Evolutionary conservation across 2,113 vertebrate genomes (phyloP), one percentile per base, ranked within the genome.

Genomic region (Campylorhamphus procurvoides): DNA sequence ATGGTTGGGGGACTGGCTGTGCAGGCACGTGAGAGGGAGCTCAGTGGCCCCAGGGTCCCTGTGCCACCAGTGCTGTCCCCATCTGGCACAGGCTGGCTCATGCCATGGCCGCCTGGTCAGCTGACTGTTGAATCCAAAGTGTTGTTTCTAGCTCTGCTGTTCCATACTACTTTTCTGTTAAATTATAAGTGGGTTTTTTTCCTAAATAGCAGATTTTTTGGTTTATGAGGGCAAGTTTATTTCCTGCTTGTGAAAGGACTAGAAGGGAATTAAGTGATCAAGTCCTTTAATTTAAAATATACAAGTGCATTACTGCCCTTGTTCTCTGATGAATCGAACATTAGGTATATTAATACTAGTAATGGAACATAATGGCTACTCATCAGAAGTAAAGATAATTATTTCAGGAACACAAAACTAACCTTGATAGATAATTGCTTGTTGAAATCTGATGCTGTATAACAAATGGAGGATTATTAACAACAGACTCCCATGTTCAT

Each of bases 401-500:
- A 90, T 95, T 93, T 89, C 73, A 81, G 87, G 50, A 94, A 73
- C 58, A 53, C 87, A 93, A 75, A 96, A 89, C 68, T 94, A 85
- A 84, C 73, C 55, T 82, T 89, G 87, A 71, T 55, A 92, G 53
- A 81, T 95, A 95, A 96, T 96, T 97, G 95, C 95, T 96, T 96
- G 55, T 87, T 97, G 97, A 97, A 97, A 97, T 91, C 64, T 93
- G 96, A 97, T 90, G 81, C 93, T 91, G 31, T 46, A 66, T 90
- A 92, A 80, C 89, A 97, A 96, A 93, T 96, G 80, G 84, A 55
- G 19, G 35, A 58, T 90, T 96, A 89, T 96, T 95, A 97, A 80
- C 94, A 95, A 80, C 80, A 92, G 82, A 52, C 76, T 93, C 31
- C 77, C 18, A 9, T 83, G 64, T 81, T 96, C 71, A 46, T 93